Base-by-base conservation (phyloP, 2,888 invertebrate species). In the Andrena fulva region DNA sequence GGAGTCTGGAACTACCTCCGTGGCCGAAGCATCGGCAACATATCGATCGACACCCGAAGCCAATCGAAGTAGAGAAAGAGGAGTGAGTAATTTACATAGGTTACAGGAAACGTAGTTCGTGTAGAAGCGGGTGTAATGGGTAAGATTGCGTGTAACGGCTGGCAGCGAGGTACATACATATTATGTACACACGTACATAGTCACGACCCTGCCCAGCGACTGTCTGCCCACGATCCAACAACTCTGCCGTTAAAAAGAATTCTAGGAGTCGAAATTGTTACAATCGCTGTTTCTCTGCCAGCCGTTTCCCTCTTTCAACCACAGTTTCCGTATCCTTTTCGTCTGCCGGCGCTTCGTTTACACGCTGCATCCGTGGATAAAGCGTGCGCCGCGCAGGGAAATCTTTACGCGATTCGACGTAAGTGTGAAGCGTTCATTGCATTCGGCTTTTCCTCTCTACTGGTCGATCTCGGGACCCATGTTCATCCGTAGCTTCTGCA, bases 91-190 rank as follows among this genome's bases (percentile, higher is more conserved):
- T 69, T 69, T 69, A 4, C 42, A 48, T 59, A 42, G n/a, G 69
- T 59, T 69, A 59, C 42, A 35, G 56, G 59, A 29, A 59, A 42
- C 35, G 56, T 20, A n/a, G 48, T 31, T 59, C 69, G 56, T 29
- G 70, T 20, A 31, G 35, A 48, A 20, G 70, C 48, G 31, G 4
- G 2, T 12, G 59, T 70, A 70, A 60, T 48, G 20, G 48, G 12
- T 29, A 60, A 60, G 70, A 70, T 70, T n/a, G 70, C 70, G 70
- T 42, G 70, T n/a, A 20, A 12, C 20, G 10, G 56, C 35, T 48
- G 64, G 27, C 48, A 7, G 16, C 5, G 27, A 6, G 54, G n/a
- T 20, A 52, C 52, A 52, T 20, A 20, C 20, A 20, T 20, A 20
- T 20, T 20, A 24, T 1, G 24, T 20, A 27, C n/a, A 33, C 54